These are phyloP conservation scores for Argya squamiceps DNA, from an alignment of 2,797 vertebrate genomes.

Conservation along the genomic window DNA sequence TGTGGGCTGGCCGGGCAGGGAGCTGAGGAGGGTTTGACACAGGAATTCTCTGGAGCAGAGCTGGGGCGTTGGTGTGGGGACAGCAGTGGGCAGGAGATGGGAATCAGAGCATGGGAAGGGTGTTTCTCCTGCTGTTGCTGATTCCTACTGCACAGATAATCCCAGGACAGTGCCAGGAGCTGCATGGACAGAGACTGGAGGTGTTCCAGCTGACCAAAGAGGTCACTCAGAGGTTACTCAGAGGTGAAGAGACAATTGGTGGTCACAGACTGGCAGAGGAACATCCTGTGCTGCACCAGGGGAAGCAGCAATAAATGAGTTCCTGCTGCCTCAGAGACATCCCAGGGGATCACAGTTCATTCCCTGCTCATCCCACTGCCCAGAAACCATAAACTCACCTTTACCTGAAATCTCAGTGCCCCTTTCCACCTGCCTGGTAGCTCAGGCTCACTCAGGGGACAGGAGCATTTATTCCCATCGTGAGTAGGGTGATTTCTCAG, in stretches of 20 bases:
- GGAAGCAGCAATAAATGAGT: rapidly evolving
- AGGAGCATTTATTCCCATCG: background rate
- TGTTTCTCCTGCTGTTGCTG: background rate
- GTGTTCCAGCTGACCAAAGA: background rate
- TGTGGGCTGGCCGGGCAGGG: background rate
- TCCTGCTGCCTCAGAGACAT: background rate
- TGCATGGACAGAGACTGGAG: rapidly evolving
- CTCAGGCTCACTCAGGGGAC: background rate
- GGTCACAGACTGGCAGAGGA: background rate
- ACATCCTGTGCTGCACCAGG: background rate
- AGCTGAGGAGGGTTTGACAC: rapidly evolving
- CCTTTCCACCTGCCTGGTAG: background rate
- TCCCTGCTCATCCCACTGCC: background rate
- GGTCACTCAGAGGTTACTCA: background rate
- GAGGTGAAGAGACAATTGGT: background rate
- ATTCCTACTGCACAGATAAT: rapidly evolving
- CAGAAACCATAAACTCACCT: background rate
- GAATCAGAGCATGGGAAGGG: background rate
- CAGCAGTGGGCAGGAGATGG: background rate
- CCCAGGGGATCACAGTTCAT: background rate
- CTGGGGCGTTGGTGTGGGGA: background rate
- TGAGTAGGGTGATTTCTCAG: background rate
- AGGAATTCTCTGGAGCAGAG: background rate
- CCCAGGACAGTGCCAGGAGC: background rate
- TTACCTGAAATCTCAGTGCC: background rate